Evolutionary conservation across 2,113 vertebrate genomes (phyloP).

Genomic region (Hiodon tergisus): DNA sequence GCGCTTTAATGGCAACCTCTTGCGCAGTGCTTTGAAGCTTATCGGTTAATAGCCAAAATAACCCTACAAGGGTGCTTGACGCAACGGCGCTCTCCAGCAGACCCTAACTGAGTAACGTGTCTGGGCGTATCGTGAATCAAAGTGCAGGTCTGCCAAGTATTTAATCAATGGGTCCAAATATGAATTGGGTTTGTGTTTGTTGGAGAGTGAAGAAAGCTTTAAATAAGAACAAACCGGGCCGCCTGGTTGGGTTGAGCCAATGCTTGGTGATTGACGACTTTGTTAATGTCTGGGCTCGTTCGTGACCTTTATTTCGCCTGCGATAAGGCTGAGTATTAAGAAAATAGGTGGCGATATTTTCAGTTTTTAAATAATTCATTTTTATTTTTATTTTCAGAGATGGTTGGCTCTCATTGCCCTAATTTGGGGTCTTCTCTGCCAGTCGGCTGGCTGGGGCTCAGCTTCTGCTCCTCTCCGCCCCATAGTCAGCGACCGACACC

Average conservation of each 20-base stretch:
- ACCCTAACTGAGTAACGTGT: neutral
- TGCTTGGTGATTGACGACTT: neutral
- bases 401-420: constrained; percentile 14
- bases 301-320: neutral
- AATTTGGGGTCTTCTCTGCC: neutral
- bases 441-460: neutral
- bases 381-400: constrained; percentile 5
- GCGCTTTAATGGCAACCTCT: too few relatives aligned
- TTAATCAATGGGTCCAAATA: constrained; percentile 16
- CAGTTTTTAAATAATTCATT: neutral
- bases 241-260: constrained; percentile 10
- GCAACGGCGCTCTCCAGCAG: neutral
- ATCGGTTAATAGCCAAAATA: neutral
- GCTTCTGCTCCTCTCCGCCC: too few relatives aligned
- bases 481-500: too few relatives aligned
- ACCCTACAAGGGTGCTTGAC: neutral
- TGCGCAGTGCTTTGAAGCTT: too few relatives aligned
- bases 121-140: constrained; percentile 11
- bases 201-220: constrained; percentile 18
- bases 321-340: neutral
- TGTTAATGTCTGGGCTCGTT: neutral
- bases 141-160: constrained; percentile 19
- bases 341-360: constrained; percentile 6
- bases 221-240: constrained; percentile 26
- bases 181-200: constrained; percentile 15